Conservation (phyloP, 2,888 invertebrate species). For the Pandemis corylana region DNA sequence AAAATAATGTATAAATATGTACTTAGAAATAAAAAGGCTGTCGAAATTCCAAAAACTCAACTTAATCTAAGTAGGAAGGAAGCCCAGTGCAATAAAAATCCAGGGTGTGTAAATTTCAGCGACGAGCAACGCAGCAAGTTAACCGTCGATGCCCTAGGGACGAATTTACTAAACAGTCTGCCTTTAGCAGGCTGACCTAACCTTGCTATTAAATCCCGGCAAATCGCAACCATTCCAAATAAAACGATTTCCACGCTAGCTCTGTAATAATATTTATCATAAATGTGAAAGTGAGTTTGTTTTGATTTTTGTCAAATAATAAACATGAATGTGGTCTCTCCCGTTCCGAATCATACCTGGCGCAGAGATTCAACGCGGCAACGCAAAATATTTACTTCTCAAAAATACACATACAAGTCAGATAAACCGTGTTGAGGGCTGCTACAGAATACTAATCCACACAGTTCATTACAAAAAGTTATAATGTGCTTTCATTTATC, state of each 20-base stretch:
- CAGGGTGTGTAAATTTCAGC: conserved; percentile 19
- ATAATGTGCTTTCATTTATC: not conserved
- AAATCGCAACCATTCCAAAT: not conserved
- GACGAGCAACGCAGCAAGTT: not conserved
- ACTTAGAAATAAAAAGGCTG: not conserved
- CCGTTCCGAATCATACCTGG: too few species aligned
- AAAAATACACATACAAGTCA: too few species aligned
- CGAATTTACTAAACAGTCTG: conserved; percentile 20
- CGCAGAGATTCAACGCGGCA: too few species aligned
- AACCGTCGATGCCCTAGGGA: conserved; percentile 9
- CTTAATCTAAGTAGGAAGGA: not conserved
- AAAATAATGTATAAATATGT: too few species aligned
- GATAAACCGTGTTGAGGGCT: not conserved
- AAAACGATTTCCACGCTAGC: not conserved
- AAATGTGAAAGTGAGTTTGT: not conserved
- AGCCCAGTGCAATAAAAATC: not conserved
- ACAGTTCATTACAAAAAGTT: not conserved
- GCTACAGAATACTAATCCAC: not conserved
- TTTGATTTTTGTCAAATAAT: not conserved
- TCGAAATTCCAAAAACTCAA: not conserved
- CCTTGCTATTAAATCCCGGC: conserved; percentile 4
- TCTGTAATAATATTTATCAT: not conserved
- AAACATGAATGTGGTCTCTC: too few species aligned
- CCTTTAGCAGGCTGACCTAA: conserved; percentile 18
- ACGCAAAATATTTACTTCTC: too few species aligned